Base-by-base conservation (phyloP, 1,140 invertebrate genomes). In the Diachasma alloeum region DNA sequence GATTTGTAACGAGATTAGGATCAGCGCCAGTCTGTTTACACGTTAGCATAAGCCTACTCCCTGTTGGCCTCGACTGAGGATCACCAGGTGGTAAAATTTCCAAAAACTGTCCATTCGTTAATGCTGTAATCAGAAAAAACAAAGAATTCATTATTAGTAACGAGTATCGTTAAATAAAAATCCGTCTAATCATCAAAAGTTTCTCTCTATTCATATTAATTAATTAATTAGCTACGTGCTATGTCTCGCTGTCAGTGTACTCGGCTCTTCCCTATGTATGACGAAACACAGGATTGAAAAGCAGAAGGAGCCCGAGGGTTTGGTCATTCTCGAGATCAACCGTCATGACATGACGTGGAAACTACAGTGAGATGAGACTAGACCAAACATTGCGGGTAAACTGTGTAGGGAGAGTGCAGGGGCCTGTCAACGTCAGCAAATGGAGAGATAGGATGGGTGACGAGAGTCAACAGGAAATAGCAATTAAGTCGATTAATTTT, bases 41-140 rank as follows among this genome's bases (percentile, higher is more conserved):
- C 1, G 94, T 95, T 74, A 96, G 85, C 42, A 95, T 91, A 36
- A 94, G 89, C 13, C 91, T 92, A 72, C 92, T 91, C n/a, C 94
- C 94, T 0, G 95, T 91, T 0, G 94, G 88, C 79, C 93, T 94
- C 2, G 91, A 91, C 84, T 94, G 92, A 9, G 92, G 90, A 31
- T 92, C 90, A 67, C 92, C 92, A 31, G 83, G 90, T 10, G 95
- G 95, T 78, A 92, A 91, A 78, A 96, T 95, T 82, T 92, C 90
- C 81, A 96, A 83, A n/a, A 78, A 73, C 4, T 81, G 78, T 44
- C 76, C 81, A 74, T 78, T 75, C 39, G 53, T 46, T 39, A n/a
- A 66, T 9, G 76, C 87, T 88, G 87, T n/a, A 87, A 87, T 81
- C 86, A 76, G 90, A 90, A 53, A 77, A 56, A 72, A 77, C 76